Evolutionary conservation across 2,113 vertebrate genomes (phyloP).

Genomic region (Dolichallabes microphthalmus): DNA sequence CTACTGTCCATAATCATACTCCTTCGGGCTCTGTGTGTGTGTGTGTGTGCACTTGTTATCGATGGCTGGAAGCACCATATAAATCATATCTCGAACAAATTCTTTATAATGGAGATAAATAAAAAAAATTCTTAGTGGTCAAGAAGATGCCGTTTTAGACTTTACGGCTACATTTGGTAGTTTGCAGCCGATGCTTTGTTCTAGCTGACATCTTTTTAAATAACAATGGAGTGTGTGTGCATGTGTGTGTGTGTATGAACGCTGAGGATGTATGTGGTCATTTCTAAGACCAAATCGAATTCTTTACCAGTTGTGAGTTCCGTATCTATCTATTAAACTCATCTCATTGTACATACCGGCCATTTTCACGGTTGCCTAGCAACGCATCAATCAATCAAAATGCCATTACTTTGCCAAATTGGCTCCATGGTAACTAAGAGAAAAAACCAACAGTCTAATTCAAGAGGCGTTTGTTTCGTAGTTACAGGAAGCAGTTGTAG

Average conservation of each 20-base stretch:
- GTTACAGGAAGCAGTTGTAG: background rate
- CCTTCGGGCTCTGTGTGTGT: slow-evolving; percentile 18
- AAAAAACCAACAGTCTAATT: background rate
- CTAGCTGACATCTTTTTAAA: slow-evolving; percentile 48
- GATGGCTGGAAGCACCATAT: slow-evolving; percentile 42
- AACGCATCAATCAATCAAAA: slow-evolving; percentile 36
- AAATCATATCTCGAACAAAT: slow-evolving; percentile 47
- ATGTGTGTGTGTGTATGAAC: slow-evolving; percentile 15
- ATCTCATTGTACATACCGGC: slow-evolving; percentile 29
- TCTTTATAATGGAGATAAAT: slow-evolving; percentile 36
- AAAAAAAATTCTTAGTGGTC: slow-evolving; percentile 6
- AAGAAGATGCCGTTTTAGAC: slow-evolving; percentile 1
- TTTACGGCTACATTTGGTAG: slow-evolving; percentile 4
- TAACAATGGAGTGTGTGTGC: slow-evolving; percentile 7
- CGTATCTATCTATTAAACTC: slow-evolving; percentile 19
- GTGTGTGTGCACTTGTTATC: slow-evolving; percentile 22
- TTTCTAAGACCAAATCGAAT: background rate
- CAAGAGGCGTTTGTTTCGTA: background rate
- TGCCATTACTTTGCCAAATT: slow-evolving; percentile 1
- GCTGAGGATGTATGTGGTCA: background rate
- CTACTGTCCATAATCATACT: slow-evolving; percentile 18
- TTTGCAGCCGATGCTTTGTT: slow-evolving; percentile 41
- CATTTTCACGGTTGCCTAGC: slow-evolving; percentile 36
- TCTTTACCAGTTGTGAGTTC: background rate
- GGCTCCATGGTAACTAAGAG: slow-evolving; percentile 27